These are phyloP conservation scores for Motacilla tschutschensis DNA, from an alignment of 2,113 vertebrate genomes.

Conservation along the genomic window DNA sequence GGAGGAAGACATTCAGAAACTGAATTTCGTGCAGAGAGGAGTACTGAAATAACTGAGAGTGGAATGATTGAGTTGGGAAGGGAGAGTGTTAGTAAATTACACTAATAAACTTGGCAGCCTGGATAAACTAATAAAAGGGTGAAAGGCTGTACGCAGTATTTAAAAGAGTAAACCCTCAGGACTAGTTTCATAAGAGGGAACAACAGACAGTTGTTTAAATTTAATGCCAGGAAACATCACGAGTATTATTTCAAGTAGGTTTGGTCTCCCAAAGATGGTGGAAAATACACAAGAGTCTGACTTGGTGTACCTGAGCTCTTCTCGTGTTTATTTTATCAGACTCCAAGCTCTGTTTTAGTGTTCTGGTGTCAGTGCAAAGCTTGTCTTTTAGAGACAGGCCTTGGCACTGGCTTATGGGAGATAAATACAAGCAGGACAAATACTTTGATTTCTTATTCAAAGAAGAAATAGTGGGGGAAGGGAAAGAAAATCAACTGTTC, in stretches of 20 bases:
- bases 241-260: neutral
- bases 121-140: neutral
- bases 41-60: neutral
- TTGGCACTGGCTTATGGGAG: neutral
- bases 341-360: fast-evolving
- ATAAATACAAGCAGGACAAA: neutral
- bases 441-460: neutral
- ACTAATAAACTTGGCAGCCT: neutral
- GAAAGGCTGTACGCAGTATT: neutral
- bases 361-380: neutral
- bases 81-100: neutral
- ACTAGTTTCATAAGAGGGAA: neutral
- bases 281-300: neutral
- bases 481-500: neutral
- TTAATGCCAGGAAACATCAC: neutral
- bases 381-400: neutral
- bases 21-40: neutral
- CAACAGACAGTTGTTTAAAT: neutral
- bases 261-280: neutral
- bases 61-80: neutral
- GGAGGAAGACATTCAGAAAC: neutral
- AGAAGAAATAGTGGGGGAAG: neutral
- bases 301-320: neutral
- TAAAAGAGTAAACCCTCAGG: neutral
- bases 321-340: neutral